phyloP scores from a whole-genome alignment of 2,797 vertebrate genomes.

The Tinamus major region DNA sequence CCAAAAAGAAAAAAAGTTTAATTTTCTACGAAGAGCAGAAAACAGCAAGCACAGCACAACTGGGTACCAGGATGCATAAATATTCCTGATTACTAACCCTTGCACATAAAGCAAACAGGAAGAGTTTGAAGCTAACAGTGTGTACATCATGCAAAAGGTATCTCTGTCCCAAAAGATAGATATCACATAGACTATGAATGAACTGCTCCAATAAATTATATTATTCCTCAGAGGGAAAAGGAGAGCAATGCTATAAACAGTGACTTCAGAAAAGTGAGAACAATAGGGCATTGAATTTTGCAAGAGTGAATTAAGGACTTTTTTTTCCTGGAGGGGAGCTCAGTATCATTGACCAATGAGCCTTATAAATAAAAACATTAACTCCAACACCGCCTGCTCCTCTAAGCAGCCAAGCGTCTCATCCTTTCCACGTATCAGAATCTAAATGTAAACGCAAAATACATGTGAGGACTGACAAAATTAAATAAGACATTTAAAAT shows the following conservation, averaged over 20 bases:
- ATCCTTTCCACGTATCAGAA: not conserved
- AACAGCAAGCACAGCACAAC: constrained; percentile 63
- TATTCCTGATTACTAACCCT: constrained; percentile 43
- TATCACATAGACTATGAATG: constrained; percentile 55
- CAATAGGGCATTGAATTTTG: constrained; percentile 49
- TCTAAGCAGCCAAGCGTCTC: not conserved
- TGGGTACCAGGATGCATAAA: constrained; percentile 57
- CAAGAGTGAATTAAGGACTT: constrained; percentile 32
- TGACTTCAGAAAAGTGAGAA: constrained; percentile 58
- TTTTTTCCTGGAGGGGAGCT: constrained; percentile 42
- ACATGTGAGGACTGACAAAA: not conserved
- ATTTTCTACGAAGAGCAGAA: constrained; percentile 60
- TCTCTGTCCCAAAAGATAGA: constrained; percentile 56
- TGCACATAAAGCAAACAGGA: constrained; percentile 52
- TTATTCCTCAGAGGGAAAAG: constrained; percentile 44
- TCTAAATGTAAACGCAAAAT: not conserved
- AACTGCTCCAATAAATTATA: constrained; percentile 65
- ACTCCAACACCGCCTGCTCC: constrained; percentile 1
- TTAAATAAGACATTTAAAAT: not conserved
- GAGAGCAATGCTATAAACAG: constrained; percentile 36
- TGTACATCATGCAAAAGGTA: constrained; percentile 67
- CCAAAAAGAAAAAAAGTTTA: constrained; percentile 67
- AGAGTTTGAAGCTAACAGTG: constrained; percentile 63
- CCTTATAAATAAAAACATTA: constrained; percentile 17
- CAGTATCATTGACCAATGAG: constrained; percentile 30